Evolutionary conservation across 92 coral and sea anemone species (phyloP).

Genomic region (Porites cylindrica): DNA sequence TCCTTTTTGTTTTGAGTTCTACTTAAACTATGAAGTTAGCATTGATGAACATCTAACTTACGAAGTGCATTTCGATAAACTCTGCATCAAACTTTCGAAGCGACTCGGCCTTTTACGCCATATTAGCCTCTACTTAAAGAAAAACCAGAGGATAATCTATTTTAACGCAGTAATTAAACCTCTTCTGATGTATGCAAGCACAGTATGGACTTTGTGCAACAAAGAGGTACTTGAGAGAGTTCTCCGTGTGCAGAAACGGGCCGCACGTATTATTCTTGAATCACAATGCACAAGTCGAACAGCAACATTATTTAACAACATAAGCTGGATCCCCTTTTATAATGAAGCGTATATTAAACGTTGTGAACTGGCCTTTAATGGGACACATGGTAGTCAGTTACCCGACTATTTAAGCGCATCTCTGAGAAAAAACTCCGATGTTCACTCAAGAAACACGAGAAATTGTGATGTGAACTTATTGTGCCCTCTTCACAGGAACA

Average conservation of each 20-base stretch:
- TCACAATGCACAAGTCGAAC: constrained; percentile 31
- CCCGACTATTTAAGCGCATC: background rate
- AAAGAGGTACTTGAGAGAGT: constrained; percentile 34
- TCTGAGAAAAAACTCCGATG: constrained; percentile 21
- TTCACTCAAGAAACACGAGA: constrained; percentile 2
- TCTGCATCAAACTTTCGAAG: constrained; percentile 17
- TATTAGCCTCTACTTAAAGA: background rate
- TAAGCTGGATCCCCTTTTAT: constrained; percentile 49
- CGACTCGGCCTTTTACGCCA: constrained; percentile 13
- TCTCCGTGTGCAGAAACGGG: constrained; percentile 47
- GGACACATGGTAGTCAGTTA: constrained; percentile 8
- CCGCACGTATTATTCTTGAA: constrained; percentile 37
- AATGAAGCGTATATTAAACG: constrained; percentile 28
- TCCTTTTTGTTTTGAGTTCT: no score
- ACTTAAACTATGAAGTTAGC: no score
- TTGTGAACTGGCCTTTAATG: constrained; percentile 24
- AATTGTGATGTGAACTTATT: constrained; percentile 7
- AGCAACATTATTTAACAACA: constrained; percentile 27
- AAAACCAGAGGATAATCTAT: background rate
- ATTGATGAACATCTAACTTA: constrained; percentile 14
- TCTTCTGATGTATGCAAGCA: constrained; percentile 19
- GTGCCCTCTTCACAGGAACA: constrained; percentile 31
- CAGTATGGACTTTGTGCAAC: constrained; percentile 47
- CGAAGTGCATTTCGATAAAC: constrained; percentile 5
- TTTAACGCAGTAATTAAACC: constrained; percentile 33